These are phyloP conservation scores for Poecile atricapillus DNA, from an alignment of 2,113 vertebrate species.

Conservation along the genomic window DNA sequence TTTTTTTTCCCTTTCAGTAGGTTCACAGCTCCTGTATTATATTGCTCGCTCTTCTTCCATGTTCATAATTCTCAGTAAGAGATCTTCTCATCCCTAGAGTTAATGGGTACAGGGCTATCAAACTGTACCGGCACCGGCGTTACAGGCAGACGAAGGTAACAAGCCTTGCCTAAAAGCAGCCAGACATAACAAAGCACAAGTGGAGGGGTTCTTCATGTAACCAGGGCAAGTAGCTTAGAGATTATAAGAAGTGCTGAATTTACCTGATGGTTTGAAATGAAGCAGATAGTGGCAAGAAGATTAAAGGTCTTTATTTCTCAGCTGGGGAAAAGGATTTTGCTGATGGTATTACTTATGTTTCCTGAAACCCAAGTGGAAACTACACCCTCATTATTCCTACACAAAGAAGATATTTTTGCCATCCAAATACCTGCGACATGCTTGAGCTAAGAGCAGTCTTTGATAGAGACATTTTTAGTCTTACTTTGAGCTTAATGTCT, in stretches of 20 bases:
- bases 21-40: not conserved
- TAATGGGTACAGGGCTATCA: not conserved
- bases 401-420: not conserved
- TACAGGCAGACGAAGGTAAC: not conserved
- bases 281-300: not conserved
- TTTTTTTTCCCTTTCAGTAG: not conserved
- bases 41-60: not conserved
- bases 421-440: not conserved
- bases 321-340: not conserved
- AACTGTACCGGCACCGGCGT: fast-evolving
- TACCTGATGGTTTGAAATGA: not conserved
- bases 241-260: not conserved
- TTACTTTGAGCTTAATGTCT: not conserved
- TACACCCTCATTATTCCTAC: not conserved
- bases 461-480: not conserved
- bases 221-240: not conserved
- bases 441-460: not conserved
- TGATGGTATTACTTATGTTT: not conserved
- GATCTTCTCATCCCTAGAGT: not conserved
- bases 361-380: not conserved
- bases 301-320: not conserved
- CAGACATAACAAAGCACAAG: not conserved
- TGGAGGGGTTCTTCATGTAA: not conserved
- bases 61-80: not conserved
- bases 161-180: not conserved